Base-by-base conservation (phyloP, 1,140 invertebrate genomes). In the Plectrocnemia conspersa region DNA sequence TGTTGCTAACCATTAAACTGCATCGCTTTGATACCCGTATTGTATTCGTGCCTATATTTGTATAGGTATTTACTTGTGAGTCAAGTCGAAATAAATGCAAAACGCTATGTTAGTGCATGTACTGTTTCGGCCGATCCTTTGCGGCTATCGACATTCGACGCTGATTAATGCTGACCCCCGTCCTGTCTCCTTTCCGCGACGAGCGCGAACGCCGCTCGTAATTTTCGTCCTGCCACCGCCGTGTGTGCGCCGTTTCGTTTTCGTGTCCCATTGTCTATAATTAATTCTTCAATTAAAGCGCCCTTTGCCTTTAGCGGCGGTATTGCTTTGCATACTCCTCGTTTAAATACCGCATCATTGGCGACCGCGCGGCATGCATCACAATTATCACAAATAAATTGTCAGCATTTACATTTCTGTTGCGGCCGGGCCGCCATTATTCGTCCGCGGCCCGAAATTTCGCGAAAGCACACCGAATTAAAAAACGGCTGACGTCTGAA, bases 301-400 rank as follows among this genome's bases (percentile, higher is more conserved):
- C 5, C 35, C n/a, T n/a, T n/a, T n/a, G n/a, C n/a, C n/a, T n/a
- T n/a, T 6, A 16, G 35, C 35, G 35, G 13, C 5, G 35, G 35
- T 16, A 16, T n/a, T n/a, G 18, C 35, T 38, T 38, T 38, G 35
- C 35, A 38, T 38, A 38, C 18, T 16, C 22, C 47, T 35, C 18
- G 36, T 48, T 49, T 25, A 56, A 45, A 56, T 56, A 41, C 54
- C 54, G 46, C 27, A 56, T 52, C 40, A 52, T 56, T 52, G 41
- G 36, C 27, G 29, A 23, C 29, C 40, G 40, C 44, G 45, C 36
- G 41, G 18, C 18, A 11, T 19, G 23, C 41, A 22, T 19, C 41
- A 22, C 56, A 58, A 58, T 58, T 58, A 58, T 54, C 50, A 24
- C 45, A 50, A 58, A 58, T 58, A 59, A 58, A 54, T 59, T 54